Percentiles rank a stretch among this genome's conserved stretches.
Evolutionary conservation across 2,113 vertebrate genomes (phyloP).

Genomic region (Ptilonorhynchus violaceus): DNA sequence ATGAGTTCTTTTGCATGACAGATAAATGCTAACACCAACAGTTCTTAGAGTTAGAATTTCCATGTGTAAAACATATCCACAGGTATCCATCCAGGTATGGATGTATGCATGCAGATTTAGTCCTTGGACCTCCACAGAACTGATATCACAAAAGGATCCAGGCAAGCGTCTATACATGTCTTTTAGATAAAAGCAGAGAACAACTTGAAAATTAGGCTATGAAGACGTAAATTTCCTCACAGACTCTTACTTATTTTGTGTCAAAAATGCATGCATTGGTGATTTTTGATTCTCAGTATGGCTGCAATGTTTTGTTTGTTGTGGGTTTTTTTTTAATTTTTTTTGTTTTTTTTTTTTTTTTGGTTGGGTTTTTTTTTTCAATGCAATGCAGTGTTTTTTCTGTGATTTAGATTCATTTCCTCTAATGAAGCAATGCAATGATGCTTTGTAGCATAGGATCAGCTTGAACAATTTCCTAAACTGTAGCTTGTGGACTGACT

Average conservation of each 20-base stretch:
- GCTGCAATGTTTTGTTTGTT: neutral
- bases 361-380: neutral
- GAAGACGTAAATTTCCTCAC: neutral
- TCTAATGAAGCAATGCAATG: neutral
- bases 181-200: neutral
- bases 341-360: neutral
- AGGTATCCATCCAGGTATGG: no score
- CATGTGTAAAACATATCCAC: neutral
- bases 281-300: neutral
- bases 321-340: neutral
- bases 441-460: neutral
- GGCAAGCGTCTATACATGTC: neutral
- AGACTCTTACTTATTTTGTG: neutral
- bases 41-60: neutral
- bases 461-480: neutral
- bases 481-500: neutral
- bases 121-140: neutral
- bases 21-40: neutral
- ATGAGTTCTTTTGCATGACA: neutral
- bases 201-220: neutral
- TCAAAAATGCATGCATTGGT: neutral
- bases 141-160: neutral
- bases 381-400: neutral
- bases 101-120: neutral
- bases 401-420: neutral